Evolutionary conservation across 1,140 invertebrate species (phyloP), one percentile per base, ranked within the genome.

Genomic region (Drosophila nigromelanica): DNA sequence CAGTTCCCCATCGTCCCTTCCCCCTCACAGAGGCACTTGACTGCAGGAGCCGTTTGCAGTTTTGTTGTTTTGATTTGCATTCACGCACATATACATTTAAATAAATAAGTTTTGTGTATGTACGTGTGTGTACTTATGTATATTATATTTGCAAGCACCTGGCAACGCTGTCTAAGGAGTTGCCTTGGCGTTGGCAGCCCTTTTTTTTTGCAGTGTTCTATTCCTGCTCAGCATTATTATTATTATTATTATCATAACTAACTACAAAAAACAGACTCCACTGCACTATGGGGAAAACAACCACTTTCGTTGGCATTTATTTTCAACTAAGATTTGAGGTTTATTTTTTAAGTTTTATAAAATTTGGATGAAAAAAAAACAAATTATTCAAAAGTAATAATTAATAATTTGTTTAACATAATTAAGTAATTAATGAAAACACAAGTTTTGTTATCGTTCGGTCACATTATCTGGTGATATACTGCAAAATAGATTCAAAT

Each of bases 231-330:
- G 37, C 39, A 56, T 83, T 74, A 86, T 86, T 78, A 81, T 86
- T 78, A 81, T 86, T 87, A 78, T 86, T 87, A 78, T 89, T 82
- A 76, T 87, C 78, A 87, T 87, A 85, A 85, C 80, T 79, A 85
- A 86, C 80, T 80, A 77, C 42, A 39, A 58, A 33, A 30, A 33
- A 30, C 33, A 51, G 21, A 10, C 43, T 11, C 43, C 15, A 18
- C 18, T 21, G 43, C 42, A 15, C 18, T 15, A 15, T 27, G 27
- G 27, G 27, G 4, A 27, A 27, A 6, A 5, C 6, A 5, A 27
- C 5, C 27, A 27, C 4, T 5, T 27, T 27, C 2, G 4, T 27
- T 0, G 27, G 27, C 27, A 27, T 6, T 27, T 27, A 5, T 27
- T 27, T 5, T 5, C 2, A 27, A 6, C 27, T 5, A 27, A 27